Conservation (phyloP, 1,140 invertebrate genomes). For the Drosophila parvula region DNA sequence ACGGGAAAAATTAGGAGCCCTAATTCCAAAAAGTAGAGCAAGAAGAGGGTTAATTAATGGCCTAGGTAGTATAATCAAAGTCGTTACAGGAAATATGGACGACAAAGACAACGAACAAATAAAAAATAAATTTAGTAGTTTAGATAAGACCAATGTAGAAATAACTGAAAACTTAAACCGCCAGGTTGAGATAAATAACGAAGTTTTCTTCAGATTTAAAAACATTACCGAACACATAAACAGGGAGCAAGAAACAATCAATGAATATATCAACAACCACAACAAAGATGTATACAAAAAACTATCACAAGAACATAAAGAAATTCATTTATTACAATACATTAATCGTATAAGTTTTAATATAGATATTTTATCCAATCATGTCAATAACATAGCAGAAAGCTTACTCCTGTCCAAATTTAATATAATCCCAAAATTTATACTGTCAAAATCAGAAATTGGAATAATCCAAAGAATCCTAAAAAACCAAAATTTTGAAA, state of each 20-base stretch:
- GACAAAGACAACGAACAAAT: too few species aligned
- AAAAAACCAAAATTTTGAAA: too few species aligned
- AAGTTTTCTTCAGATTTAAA: too few species aligned
- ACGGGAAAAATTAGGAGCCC: too few species aligned
- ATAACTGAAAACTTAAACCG: background rate
- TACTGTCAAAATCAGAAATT: background rate
- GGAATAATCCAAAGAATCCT: too few species aligned
- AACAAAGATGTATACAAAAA: background rate
- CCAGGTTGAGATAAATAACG: background rate
- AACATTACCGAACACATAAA: conserved; percentile 3
- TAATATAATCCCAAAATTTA: background rate
- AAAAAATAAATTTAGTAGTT: background rate
- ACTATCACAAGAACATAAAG: background rate
- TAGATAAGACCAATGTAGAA: background rate
- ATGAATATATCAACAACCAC: background rate
- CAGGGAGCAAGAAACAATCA: background rate
- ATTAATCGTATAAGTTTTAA: background rate
- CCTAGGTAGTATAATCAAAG: background rate
- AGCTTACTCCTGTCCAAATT: background rate
- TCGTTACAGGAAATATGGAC: too few species aligned
- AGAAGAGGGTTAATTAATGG: too few species aligned
- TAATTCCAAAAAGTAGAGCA: too few species aligned
- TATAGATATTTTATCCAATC: background rate
- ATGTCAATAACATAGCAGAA: conserved; percentile 3
- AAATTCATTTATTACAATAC: background rate